Conservation (phyloP, 2,888 invertebrate species). For the Phanerotoma sp. region DNA sequence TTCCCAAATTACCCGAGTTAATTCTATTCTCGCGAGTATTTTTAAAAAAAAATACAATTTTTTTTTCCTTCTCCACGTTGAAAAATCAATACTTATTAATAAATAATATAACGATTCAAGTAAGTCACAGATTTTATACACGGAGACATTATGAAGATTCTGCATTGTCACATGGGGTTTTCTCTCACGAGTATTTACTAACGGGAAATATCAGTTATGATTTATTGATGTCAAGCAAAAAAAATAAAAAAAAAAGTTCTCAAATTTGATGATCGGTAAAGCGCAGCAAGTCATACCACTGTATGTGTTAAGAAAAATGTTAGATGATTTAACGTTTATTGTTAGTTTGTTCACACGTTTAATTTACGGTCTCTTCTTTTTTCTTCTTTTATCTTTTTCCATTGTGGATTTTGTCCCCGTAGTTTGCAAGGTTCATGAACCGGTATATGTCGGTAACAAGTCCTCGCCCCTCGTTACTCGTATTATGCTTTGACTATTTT, state of each 20-base stretch:
- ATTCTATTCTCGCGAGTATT: too few relatives aligned
- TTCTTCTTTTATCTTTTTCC: neutral
- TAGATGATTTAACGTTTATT: slow-evolving; percentile 47
- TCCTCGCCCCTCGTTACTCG: slow-evolving; percentile 40
- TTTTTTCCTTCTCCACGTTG: too few relatives aligned
- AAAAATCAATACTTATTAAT: too few relatives aligned
- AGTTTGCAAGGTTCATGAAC: slow-evolving; percentile 15
- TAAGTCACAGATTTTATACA: too few relatives aligned
- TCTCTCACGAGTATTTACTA: too few relatives aligned
- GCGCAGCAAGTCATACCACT: neutral
- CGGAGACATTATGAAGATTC: too few relatives aligned
- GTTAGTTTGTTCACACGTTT: slow-evolving; percentile 44
- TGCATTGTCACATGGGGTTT: too few relatives aligned
- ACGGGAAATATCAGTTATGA: too few relatives aligned
- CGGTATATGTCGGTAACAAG: slow-evolving; percentile 40
- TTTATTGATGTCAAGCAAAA: too few relatives aligned
- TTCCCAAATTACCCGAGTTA: too few relatives aligned
- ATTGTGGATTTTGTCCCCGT: neutral
- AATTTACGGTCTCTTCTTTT: slow-evolving; percentile 37
- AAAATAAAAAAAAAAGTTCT: neutral
- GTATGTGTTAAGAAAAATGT: neutral
- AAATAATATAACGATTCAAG: too few relatives aligned
- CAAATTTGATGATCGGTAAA: neutral
- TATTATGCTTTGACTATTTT: slow-evolving; percentile 48
- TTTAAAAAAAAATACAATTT: too few relatives aligned